Percentiles rank a stretch among this genome's conserved stretches.
Evolutionary conservation across 2,797 vertebrate genomes (phyloP).

Genomic region (Falco peregrinus): DNA sequence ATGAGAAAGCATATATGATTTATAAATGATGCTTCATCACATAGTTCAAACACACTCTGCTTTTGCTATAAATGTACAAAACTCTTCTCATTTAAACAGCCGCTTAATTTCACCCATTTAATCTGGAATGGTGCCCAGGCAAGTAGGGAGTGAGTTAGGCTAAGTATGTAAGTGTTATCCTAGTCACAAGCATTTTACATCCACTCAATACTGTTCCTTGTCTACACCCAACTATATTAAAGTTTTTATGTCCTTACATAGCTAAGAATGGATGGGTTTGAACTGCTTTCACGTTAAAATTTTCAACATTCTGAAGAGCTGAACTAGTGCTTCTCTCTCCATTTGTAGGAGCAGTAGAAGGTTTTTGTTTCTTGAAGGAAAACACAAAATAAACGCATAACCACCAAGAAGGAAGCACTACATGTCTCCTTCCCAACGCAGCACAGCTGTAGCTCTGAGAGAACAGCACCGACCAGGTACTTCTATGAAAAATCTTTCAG

Average conservation of each 20-base stretch:
- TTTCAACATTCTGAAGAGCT: neutral
- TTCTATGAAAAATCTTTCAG: neutral
- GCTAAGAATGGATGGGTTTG: neutral
- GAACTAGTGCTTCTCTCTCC: neutral
- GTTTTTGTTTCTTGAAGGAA: neutral
- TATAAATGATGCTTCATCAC: neutral
- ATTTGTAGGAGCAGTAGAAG: fast-evolving
- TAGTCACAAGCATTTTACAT: neutral
- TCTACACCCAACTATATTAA: neutral
- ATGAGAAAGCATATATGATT: neutral
- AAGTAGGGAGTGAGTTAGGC: neutral
- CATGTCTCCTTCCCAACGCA: fast-evolving
- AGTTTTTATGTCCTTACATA: neutral
- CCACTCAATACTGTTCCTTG: neutral
- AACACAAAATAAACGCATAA: neutral
- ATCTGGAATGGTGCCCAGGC: neutral
- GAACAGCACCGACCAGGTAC: neutral
- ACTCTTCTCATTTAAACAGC: neutral
- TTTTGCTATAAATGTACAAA: neutral
- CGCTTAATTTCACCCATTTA: neutral
- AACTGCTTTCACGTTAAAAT: neutral
- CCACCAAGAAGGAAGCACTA: neutral
- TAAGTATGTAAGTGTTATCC: neutral
- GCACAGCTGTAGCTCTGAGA: neutral
- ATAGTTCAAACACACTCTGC: neutral